Evolutionary conservation across 2,888 invertebrate species (phyloP).

Genomic region (Gasteruption jaculator): DNA sequence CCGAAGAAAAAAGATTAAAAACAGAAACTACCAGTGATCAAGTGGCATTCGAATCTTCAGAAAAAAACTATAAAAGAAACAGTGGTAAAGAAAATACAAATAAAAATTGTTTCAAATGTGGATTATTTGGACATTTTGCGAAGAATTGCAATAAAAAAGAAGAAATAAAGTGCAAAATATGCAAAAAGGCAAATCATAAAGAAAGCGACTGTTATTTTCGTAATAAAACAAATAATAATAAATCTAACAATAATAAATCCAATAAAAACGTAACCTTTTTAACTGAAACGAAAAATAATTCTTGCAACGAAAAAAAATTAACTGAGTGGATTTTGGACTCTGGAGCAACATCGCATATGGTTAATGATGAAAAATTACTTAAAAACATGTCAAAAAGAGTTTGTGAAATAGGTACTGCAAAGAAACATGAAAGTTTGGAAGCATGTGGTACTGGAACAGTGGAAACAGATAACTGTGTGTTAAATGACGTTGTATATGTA

Average conservation of each 20-base stretch:
- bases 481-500: conserved; percentile 8
- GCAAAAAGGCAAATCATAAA: conserved; percentile 7
- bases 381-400: background rate
- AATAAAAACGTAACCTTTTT: background rate
- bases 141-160: too few species aligned
- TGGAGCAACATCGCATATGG: conserved; percentile 4
- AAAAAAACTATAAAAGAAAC: too few species aligned
- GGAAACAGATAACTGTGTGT: background rate
- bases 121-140: too few species aligned
- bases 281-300: too few species aligned
- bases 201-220: conserved; percentile 10
- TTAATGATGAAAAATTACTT: background rate
- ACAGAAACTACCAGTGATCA: too few species aligned
- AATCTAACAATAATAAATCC: too few species aligned
- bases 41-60: too few species aligned
- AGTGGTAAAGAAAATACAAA: too few species aligned
- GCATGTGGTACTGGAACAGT: conserved; percentile 1
- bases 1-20: too few species aligned
- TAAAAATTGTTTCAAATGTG: too few species aligned
- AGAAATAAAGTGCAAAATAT: conserved; percentile 7
- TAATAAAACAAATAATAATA: background rate
- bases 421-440: background rate
- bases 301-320: too few species aligned
- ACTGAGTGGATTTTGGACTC: conserved; percentile 1
- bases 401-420: conserved; percentile 4